phyloP scores from a whole-genome alignment of 2,888 invertebrate species.

The Melolontha melolontha region DNA sequence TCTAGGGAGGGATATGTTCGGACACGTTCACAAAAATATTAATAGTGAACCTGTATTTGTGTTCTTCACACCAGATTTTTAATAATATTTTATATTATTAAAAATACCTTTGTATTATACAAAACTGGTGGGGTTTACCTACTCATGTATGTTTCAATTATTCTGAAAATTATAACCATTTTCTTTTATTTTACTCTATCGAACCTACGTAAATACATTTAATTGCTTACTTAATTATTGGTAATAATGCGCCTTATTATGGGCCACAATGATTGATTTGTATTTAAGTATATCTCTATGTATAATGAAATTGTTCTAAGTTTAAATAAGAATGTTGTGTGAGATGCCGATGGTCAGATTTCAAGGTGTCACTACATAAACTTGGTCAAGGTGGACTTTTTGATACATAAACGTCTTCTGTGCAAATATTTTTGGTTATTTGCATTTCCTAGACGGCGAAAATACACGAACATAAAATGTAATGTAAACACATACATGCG shows the following conservation, averaged over 20 bases:
- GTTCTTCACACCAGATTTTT: no score
- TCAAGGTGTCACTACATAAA: slow-evolving; percentile 45
- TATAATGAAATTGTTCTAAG: slow-evolving; percentile 5
- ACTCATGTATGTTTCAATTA: no score
- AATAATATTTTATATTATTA: no score
- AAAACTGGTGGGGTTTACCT: no score
- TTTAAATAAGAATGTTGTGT: slow-evolving; percentile 19
- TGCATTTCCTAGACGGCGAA: slow-evolving; percentile 23
- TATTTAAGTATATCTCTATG: background rate
- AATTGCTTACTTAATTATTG: slow-evolving; percentile 1
- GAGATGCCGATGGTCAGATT: slow-evolving; percentile 45
- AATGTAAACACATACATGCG: background rate
- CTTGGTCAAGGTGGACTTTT: slow-evolving; percentile 46
- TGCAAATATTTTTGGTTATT: slow-evolving; percentile 39
- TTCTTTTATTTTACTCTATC: no score
- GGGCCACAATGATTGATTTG: slow-evolving; percentile 3
- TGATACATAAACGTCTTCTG: slow-evolving; percentile 40
- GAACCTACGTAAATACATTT: no score
- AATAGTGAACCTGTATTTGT: no score
- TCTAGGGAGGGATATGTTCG: no score
- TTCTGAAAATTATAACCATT: no score
- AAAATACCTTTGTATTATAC: no score
- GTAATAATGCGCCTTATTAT: background rate
- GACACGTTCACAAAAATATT: no score
- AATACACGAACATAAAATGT: background rate